Conservation (phyloP, 2,113 vertebrate genomes). For the Prionailurus bengalensis region DNA sequence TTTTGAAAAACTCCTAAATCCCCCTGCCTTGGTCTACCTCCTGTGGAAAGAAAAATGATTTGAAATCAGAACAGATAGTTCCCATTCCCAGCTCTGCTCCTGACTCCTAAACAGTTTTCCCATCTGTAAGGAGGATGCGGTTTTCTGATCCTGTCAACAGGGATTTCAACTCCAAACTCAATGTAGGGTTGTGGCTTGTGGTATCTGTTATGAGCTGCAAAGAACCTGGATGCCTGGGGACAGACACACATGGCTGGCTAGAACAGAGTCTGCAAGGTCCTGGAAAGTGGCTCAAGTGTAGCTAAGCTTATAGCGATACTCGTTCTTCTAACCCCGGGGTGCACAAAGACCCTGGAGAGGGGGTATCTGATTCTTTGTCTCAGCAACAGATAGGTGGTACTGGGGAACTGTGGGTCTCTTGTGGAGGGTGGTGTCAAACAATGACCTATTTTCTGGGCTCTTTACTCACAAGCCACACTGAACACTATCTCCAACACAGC, state of each 20-base stretch:
- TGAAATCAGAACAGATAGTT: background rate
- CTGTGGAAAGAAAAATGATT: background rate
- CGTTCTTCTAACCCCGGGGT: background rate
- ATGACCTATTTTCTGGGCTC: background rate
- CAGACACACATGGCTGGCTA: background rate
- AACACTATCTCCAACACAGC: background rate
- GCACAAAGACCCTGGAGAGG: background rate
- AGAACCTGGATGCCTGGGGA: background rate
- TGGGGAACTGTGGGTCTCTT: background rate
- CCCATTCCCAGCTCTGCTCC: background rate
- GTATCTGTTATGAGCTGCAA: background rate
- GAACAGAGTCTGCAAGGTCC: background rate
- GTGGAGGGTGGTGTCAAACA: background rate
- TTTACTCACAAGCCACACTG: background rate
- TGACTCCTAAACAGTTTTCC: background rate
- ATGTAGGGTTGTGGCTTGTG: background rate
- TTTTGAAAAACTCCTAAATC: background rate
- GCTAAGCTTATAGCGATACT: too few species aligned
- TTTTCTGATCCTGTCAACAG: background rate
- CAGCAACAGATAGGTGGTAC: background rate
- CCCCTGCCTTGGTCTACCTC: background rate
- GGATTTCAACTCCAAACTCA: background rate
- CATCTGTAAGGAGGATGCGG: background rate
- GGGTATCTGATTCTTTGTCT: background rate
- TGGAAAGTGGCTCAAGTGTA: background rate